Evolutionary conservation across 2,888 invertebrate species (phyloP), one percentile per base, ranked within the genome.

Genomic region (Himalopsyche japonica): DNA sequence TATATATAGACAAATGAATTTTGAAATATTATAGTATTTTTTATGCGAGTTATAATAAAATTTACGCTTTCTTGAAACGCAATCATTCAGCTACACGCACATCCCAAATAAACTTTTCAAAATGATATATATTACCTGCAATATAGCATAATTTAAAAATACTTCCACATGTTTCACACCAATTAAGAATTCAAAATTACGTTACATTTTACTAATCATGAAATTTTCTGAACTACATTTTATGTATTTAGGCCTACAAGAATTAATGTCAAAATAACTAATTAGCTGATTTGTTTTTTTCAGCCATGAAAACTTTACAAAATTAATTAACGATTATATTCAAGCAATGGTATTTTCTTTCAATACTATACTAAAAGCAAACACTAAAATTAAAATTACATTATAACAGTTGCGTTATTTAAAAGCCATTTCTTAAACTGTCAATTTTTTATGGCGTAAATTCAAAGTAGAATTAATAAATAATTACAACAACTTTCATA

Each of bases 61-160:
- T 79, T 79, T n/a, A 79, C 79, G 37, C 79, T 79, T 79, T 79
- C 79, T 37, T 43, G 10, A 43, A 47, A 10, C 79, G 32, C 47
- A 79, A 43, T 34, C 79, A 27, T 43, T 24, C 10, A 12, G 47
- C 47, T 15, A 20, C 79, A 79, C 79, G 79, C 79, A 79, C 79
- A 6, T 20, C 57, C 24, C 20, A 10, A n/a, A 57, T 57, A 57
- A 57, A 8, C 57, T 20, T 6, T 20, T 20, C 20, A 20, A 20
- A 10, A 57, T 37, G 7, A 37, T 10, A 37, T 37, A 37, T 3
- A 57, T 8, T 20, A 57, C 20, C 57, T 57, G 57, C 57, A 57
- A 20, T 8, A 20, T 3, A 10, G n/a, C 10, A 20, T 57, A n/a
- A 57, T 57, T 57, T 20, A 24, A 57, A 57, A 57, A 20, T 0